These are phyloP conservation scores for Antechinus stuartii DNA, from an alignment of 2,113 vertebrate species.

Conservation along the genomic window DNA sequence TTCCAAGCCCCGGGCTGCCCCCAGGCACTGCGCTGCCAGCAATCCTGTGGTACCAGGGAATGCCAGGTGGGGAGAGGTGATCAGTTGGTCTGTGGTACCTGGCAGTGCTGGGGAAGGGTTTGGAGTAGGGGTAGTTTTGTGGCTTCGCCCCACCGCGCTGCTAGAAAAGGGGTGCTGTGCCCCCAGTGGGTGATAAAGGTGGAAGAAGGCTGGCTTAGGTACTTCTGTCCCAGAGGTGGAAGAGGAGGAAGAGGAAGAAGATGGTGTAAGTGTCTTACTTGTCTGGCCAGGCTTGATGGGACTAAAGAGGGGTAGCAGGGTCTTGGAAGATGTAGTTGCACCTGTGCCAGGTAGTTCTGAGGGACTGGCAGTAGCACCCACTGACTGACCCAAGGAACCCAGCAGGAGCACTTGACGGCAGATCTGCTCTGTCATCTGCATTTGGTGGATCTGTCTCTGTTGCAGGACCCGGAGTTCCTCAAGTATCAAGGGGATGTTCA, in stretches of 20 bases:
- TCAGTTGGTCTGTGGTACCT: constrained; percentile 70
- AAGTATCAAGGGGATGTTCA: constrained; percentile 90
- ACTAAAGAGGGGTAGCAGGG: constrained; percentile 83
- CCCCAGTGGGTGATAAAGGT: constrained; percentile 81
- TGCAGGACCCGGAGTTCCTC: constrained; percentile 93
- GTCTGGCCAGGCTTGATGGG: constrained; percentile 75
- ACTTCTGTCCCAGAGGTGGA: constrained; percentile 70
- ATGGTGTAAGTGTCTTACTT: constrained; percentile 72
- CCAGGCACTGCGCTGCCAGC: constrained; percentile 77
- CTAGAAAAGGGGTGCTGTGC: constrained; percentile 77
- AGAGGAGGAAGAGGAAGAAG: constrained; percentile 64
- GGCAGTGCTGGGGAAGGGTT: constrained; percentile 46
- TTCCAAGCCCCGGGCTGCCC: constrained; percentile 77
- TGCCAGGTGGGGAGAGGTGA: constrained; percentile 71
- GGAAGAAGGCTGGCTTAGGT: constrained; percentile 82
- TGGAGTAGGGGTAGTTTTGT: constrained; percentile 69
- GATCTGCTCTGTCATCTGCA: constrained; percentile 96
- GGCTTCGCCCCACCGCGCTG: constrained; percentile 70
- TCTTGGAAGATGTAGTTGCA: constrained; percentile 80
- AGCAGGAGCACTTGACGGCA: constrained; percentile 92
- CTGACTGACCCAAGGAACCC: constrained; percentile 81
- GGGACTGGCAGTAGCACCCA: constrained; percentile 72
- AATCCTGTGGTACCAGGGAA: constrained; percentile 74
- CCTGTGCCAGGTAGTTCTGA: constrained; percentile 72
- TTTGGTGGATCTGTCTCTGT: constrained; percentile 95